These are phyloP conservation scores for pig (Sus scrofa) DNA, from an alignment of 2,113 vertebrate genomes.

Conservation along the genomic window DNA sequence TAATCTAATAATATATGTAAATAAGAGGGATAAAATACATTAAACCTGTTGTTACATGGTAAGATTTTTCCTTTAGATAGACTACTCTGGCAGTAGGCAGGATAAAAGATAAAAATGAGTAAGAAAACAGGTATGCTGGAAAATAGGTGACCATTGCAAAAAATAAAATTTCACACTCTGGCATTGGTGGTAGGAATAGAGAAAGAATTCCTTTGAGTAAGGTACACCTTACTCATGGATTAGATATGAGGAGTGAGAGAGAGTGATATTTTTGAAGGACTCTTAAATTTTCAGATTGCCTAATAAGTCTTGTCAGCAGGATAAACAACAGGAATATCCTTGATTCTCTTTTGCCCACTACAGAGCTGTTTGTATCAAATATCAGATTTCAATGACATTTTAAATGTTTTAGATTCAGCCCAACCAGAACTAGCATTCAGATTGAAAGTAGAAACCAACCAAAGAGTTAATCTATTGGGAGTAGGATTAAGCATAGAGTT, in stretches of 20 bases:
- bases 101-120: not conserved
- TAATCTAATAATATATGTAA: too few relatives aligned
- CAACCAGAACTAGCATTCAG: not conserved
- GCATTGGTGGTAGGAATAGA: not conserved
- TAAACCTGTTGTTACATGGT: not conserved
- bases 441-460: not conserved
- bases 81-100: not conserved
- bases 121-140: not conserved
- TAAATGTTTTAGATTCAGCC: not conserved
- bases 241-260: not conserved
- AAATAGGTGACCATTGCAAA: not conserved
- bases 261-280: not conserved
- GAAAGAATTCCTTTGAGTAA: not conserved
- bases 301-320: not conserved
- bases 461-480: not conserved
- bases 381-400: not conserved
- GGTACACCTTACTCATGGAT: not conserved
- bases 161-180: not conserved
- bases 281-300: not conserved
- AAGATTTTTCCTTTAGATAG: not conserved
- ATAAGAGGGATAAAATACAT: not conserved
- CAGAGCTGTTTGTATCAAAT: not conserved
- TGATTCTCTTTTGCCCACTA: not conserved
- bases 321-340: not conserved
- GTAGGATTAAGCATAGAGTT: not conserved